These are phyloP conservation scores for Leptestheria dahalacensis DNA, from an alignment of 1,140 invertebrate genomes.

Conservation along the genomic window DNA sequence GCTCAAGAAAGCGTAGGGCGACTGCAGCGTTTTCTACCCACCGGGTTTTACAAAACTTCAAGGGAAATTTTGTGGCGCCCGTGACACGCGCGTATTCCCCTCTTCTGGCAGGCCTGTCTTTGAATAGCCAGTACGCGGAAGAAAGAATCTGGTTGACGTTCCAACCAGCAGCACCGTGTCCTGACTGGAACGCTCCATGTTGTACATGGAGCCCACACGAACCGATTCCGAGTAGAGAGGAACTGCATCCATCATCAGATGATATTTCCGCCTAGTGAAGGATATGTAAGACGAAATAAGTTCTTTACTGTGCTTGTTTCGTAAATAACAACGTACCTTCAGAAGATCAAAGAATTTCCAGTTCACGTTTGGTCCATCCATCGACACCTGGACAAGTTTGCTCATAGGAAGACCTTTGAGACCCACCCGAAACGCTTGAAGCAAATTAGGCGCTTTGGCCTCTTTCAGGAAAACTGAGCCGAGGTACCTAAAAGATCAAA, in stretches of 20 bases:
- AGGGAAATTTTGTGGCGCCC: neutral
- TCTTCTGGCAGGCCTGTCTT: neutral
- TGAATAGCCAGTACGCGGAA: constrained; percentile 6
- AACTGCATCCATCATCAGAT: neutral
- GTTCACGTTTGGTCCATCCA: constrained; percentile 24
- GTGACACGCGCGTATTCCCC: constrained; percentile 1
- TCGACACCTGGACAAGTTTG: constrained; percentile 21
- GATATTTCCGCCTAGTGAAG: neutral
- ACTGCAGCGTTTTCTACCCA: constrained; percentile 6
- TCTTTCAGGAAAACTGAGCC: constrained; percentile 18
- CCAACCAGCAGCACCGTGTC: neutral
- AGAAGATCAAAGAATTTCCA: constrained; percentile 18
- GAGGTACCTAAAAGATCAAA: too few species aligned
- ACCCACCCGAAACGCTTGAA: constrained; percentile 16
- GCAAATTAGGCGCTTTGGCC: constrained; percentile 19
- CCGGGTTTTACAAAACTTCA: constrained; percentile 11
- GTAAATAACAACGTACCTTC: constrained; percentile 9
- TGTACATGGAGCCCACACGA: constrained; percentile 2
- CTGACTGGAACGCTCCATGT: constrained; percentile 8
- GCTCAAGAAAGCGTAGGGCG: neutral
- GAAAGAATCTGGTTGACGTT: neutral
- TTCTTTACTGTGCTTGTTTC: neutral
- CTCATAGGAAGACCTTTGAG: constrained; percentile 9
- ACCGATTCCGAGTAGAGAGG: neutral
- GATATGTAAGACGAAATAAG: neutral